A percentile compares a stretch with the other conserved stretches of the same genome.
Conservation (phyloP, 2,113 vertebrate species). For the Apodemus speciosus region DNA sequence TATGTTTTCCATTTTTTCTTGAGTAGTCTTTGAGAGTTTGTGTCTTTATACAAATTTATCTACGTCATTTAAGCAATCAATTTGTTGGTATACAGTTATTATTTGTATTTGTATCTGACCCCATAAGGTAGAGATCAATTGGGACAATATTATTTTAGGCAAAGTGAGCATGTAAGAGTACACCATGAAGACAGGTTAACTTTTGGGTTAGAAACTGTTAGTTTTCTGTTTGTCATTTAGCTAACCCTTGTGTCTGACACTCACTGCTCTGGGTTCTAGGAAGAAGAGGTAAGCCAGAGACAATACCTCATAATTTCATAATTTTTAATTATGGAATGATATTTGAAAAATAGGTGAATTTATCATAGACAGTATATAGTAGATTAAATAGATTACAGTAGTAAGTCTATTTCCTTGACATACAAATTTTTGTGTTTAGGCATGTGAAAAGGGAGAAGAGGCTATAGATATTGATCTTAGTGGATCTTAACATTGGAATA, state of each 20-base stretch:
- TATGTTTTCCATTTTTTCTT: conserved; percentile 30
- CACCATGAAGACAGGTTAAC: not conserved
- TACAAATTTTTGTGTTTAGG: not conserved
- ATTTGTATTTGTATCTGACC: not conserved
- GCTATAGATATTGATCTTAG: not conserved
- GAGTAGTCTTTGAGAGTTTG: not conserved
- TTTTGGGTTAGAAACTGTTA: not conserved
- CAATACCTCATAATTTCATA: not conserved
- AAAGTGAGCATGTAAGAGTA: not conserved
- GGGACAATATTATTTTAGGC: not conserved
- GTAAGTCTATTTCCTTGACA: not conserved
- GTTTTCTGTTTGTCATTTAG: not conserved
- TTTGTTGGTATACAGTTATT: not conserved
- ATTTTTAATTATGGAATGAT: too few relatives aligned
- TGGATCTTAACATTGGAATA: not conserved
- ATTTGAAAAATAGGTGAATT: not conserved
- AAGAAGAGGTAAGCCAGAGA: not conserved
- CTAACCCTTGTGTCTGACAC: not conserved
- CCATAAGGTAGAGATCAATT: not conserved
- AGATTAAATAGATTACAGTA: conserved; percentile 31
- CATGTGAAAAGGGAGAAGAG: not conserved
- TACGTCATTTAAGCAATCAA: not conserved
- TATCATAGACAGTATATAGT: not conserved
- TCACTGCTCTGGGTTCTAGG: not conserved
- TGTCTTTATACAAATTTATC: not conserved